A percentile compares a stretch with the other conserved stretches of the same genome.
These are phyloP conservation scores for Pterobdella sp. DNA, from an alignment of 2,888 invertebrate species.

Conservation along the genomic window DNA sequence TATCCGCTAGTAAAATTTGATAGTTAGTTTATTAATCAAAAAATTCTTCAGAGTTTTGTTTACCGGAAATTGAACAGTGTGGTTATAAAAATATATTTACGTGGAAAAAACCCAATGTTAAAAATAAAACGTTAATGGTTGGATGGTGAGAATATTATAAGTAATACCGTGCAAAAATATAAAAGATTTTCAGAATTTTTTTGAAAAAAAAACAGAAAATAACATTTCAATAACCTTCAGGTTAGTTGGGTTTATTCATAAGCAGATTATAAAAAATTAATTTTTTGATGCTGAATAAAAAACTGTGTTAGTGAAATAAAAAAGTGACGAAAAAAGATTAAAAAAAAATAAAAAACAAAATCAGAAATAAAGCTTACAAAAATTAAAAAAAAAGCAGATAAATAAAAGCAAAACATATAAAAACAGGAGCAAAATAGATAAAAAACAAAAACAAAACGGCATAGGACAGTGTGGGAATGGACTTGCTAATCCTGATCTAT, in stretches of 20 bases:
- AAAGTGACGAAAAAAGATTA: background rate
- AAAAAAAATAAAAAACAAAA: constrained; percentile 2
- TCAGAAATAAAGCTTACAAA: background rate
- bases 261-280: background rate
- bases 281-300: no score
- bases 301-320: background rate
- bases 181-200: no score
- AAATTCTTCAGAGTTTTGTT: no score
- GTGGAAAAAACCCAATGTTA: no score
- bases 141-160: no score
- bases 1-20: no score
- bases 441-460: background rate
- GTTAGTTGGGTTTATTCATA: background rate
- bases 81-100: no score
- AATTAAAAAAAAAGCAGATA: background rate
- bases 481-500: background rate
- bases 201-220: no score
- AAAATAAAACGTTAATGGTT: no score
- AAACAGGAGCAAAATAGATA: background rate
- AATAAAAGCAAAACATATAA: background rate
- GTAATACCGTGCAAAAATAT: no score
- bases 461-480: background rate
- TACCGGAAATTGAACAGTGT: no score
- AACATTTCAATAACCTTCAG: background rate
- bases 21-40: no score